Evolutionary conservation across 2,797 vertebrate species (phyloP), one percentile per base, ranked within the genome.

Genomic region (Gymnocypris eckloni): DNA sequence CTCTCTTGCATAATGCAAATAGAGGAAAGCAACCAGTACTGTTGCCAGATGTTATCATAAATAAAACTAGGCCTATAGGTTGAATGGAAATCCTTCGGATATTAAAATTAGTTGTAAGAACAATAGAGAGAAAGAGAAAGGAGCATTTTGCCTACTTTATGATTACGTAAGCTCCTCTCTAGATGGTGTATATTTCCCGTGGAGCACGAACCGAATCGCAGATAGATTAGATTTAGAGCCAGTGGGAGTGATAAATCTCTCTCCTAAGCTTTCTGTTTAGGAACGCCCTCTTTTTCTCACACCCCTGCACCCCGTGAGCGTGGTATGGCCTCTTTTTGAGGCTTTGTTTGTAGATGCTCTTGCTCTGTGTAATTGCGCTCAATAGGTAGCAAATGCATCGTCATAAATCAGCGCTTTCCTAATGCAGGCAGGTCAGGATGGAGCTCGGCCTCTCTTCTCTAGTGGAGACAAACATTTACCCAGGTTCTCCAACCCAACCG

Each of bases 401-500:
- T 95, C 92, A 88, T 95, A 95, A 95, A 95, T 96, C 94, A 95
- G 89, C 86, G 79, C 78, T 71, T 50, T 90, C 90, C 72, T 78
- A 45, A 82, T 11, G 41, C 69, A 43, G 84, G 86, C 45, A 15
- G 89, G 89, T 91, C 91, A 82, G 89, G 87, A 91, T 90, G 90
- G 22, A 59, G 83, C 77, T 73, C 84, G 83, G 91, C 93, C 91
- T 92, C 89, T 89, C 89, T 80, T 86, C 89, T 87, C 84, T 12
- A 8, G 11, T 41, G 43, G 54, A 89, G 85, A 89, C 93, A 93
- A 94, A 93, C 92, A 91, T 95, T 95, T 94, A 93, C 90, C 91
- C 91, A 73, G 88, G 91, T 91, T 80, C 91, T 90, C 41, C 87
- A 86, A 89, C 89, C 90, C 88, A 89, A 82, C 87, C 87, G 89